Conservation (phyloP, 2,888 invertebrate species). For the Apocheima hispidaria region DNA sequence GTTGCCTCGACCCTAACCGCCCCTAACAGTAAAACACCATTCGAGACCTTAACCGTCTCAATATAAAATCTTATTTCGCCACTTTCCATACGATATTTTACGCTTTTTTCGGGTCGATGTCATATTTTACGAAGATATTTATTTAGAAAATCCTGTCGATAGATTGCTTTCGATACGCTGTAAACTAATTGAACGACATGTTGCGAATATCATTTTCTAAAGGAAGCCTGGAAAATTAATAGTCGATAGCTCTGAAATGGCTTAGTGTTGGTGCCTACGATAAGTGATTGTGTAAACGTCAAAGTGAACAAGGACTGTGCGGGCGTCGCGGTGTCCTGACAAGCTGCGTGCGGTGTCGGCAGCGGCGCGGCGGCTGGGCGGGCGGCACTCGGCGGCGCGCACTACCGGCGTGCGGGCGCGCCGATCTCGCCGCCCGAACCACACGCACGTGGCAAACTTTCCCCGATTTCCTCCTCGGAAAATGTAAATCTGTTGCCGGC, state of each 20-base stretch:
- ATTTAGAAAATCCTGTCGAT: conserved; percentile 47
- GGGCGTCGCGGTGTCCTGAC: conserved; percentile 43
- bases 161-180: conserved; percentile 35
- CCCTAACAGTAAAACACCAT: conserved; percentile 78
- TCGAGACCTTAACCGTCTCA: conserved; percentile 74
- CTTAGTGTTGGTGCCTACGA: conserved; percentile 54
- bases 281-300: conserved; percentile 65
- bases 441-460: conserved; percentile 82
- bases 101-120: conserved; percentile 54
- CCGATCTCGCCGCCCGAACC: conserved; percentile 73
- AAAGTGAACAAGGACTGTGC: conserved; percentile 53
- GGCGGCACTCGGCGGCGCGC: conserved; percentile 84
- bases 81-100: conserved; percentile 42
- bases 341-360: conserved; percentile 48
- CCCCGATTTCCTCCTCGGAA: conserved; percentile 82
- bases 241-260: conserved; percentile 19
- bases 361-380: conserved; percentile 66
- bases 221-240: conserved; percentile 9
- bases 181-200: conserved; percentile 8
- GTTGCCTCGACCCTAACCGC: conserved; percentile 80
- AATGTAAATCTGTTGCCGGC: conserved; percentile 84
- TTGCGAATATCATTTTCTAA: conserved; percentile 3
- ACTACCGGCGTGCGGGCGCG: conserved; percentile 83
- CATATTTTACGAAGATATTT: conserved; percentile 58
- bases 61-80: conserved; percentile 72